Percentiles rank a stretch among this genome's conserved stretches.
These are phyloP conservation scores for Trissolcus brochymenae DNA, from an alignment of 2,888 invertebrate genomes.

Conservation along the genomic window DNA sequence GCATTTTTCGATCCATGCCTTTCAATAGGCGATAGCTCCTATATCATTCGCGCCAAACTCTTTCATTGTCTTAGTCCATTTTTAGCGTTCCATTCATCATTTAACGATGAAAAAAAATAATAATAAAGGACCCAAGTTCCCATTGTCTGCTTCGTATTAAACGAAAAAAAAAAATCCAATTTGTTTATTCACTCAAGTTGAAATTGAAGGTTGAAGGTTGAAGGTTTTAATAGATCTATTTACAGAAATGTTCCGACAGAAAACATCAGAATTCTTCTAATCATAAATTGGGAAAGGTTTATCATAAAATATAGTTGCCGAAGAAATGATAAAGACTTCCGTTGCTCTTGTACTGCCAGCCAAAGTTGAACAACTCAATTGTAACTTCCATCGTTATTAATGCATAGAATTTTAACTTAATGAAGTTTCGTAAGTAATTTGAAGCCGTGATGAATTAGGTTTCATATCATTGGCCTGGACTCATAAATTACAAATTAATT, in stretches of 20 bases:
- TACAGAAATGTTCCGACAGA: not conserved
- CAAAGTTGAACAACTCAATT: constrained; percentile 57
- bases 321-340: constrained; percentile 56
- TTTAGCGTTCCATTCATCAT: too few species aligned
- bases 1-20: constrained; percentile 8
- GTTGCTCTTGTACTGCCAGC: constrained; percentile 51
- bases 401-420: constrained; percentile 59
- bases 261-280: not conserved
- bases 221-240: too few species aligned
- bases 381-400: constrained; percentile 59
- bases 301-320: constrained; percentile 41
- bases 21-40: constrained; percentile 7
- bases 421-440: constrained; percentile 59
- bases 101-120: too few species aligned
- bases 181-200: too few species aligned
- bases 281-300: constrained; percentile 1
- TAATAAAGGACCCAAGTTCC: too few species aligned
- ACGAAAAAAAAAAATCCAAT: too few species aligned
- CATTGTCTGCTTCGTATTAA: too few species aligned
- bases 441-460: constrained; percentile 57
- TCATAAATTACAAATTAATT: constrained; percentile 57
- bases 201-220: too few species aligned
- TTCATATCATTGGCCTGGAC: constrained; percentile 55
- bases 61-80: constrained; percentile 1
- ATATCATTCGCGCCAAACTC: not conserved